Evolutionary conservation across 2,888 invertebrate genomes (phyloP).

Genomic region (Tachina lurida): DNA sequence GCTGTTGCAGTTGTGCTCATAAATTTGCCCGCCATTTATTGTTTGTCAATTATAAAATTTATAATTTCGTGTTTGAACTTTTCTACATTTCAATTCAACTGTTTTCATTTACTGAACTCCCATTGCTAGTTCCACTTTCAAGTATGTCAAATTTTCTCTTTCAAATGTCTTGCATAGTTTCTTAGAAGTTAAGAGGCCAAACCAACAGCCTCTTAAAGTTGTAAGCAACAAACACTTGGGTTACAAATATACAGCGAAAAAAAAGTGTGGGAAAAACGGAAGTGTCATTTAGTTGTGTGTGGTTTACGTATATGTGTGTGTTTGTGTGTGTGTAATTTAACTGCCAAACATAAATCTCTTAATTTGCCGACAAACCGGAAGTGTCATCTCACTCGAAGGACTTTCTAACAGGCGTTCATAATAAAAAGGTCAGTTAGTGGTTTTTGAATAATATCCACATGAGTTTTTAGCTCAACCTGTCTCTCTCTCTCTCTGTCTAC

Average conservation of each 20-base stretch:
- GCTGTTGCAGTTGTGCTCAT: neutral
- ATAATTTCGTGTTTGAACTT: constrained; percentile 7
- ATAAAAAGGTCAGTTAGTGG: constrained; percentile 43
- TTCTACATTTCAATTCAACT: neutral
- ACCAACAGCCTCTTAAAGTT: constrained; percentile 28
- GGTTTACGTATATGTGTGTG: neutral
- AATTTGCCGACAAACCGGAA: constrained; percentile 71
- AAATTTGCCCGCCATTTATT: constrained; percentile 28
- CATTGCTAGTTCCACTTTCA: constrained; percentile 72
- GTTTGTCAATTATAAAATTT: constrained; percentile 17
- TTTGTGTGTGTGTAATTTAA: constrained; percentile 23
- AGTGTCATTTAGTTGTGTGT: constrained; percentile 29
- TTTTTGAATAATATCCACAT: neutral
- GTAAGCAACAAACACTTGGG: neutral
- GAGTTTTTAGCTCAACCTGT: neutral
- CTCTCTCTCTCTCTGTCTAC: neutral
- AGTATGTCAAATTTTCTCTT: constrained; percentile 71
- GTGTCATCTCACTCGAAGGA: constrained; percentile 74
- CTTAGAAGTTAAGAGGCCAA: constrained; percentile 21
- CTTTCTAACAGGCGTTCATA: constrained; percentile 72
- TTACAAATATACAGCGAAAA: neutral
- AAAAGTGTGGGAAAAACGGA: neutral
- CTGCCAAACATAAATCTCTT: constrained; percentile 63
- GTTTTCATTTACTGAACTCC: constrained; percentile 56
- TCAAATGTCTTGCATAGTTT: constrained; percentile 18